Conservation (phyloP, 2,888 invertebrate genomes). For the Ceramica pisi region DNA sequence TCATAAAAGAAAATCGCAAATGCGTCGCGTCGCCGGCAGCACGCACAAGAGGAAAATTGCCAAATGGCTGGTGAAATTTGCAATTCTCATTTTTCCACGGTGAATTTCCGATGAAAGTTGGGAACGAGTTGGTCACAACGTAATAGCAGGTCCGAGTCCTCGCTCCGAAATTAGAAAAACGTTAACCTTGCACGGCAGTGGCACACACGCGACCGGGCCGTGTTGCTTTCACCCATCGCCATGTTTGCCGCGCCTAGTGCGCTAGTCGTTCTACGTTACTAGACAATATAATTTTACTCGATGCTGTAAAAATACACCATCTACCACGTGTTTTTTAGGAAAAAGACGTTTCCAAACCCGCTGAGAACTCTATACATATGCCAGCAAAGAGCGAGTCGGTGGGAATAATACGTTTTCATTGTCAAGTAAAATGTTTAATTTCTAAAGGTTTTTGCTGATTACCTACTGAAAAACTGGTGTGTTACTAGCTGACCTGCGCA, state of each 20-base stretch:
- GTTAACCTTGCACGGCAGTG: slow-evolving; percentile 86
- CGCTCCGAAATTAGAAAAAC: slow-evolving; percentile 88
- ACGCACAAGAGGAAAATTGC: slow-evolving; percentile 70
- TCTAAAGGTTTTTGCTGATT: too few relatives aligned
- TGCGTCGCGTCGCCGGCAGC: slow-evolving; percentile 29
- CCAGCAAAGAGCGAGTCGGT: not conserved
- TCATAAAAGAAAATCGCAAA: slow-evolving; percentile 52
- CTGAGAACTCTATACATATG: not conserved
- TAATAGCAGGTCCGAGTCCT: slow-evolving; percentile 81
- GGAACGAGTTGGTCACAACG: slow-evolving; percentile 75
- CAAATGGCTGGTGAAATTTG: slow-evolving; percentile 72
- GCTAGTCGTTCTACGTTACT: slow-evolving; percentile 77
- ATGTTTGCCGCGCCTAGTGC: slow-evolving; percentile 75
- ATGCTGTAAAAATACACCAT: slow-evolving; percentile 35
- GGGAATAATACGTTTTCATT: not conserved
- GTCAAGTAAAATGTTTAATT: not conserved
- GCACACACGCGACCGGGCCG: slow-evolving; percentile 81
- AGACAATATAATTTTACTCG: slow-evolving; percentile 76
- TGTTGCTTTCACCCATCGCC: slow-evolving; percentile 86
- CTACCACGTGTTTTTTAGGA: not conserved
- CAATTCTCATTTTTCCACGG: slow-evolving; percentile 80
- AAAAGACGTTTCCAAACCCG: not conserved
- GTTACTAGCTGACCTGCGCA: too few relatives aligned
- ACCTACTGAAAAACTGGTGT: too few relatives aligned
- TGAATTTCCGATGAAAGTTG: slow-evolving; percentile 86